Evolutionary conservation across 37 sponge, comb jelly and placozoan species (phyloP).

Genomic region (Bolinopsis microptera): DNA sequence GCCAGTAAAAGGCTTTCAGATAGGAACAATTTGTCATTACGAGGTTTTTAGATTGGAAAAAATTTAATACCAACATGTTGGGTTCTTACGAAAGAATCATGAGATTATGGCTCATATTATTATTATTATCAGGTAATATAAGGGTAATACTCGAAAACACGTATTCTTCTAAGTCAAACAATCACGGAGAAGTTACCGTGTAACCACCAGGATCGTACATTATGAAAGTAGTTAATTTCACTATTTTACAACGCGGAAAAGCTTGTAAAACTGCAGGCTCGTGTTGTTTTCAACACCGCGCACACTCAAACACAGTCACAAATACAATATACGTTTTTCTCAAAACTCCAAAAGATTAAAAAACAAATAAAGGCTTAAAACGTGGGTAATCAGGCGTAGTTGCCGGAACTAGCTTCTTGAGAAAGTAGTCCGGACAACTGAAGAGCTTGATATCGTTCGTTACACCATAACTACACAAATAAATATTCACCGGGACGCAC

Average conservation of each 20-base stretch:
- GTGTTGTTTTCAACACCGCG: neutral
- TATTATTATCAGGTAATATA: no score
- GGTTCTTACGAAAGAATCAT: neutral
- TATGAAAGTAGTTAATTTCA: neutral
- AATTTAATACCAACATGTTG: neutral
- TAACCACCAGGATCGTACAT: neutral
- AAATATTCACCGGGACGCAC: conserved; percentile 22
- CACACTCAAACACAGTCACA: conserved; percentile 55
- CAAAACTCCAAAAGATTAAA: conserved; percentile 65
- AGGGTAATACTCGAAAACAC: no score
- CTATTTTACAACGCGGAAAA: neutral
- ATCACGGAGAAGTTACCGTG: neutral
- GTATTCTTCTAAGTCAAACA: no score
- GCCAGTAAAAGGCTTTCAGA: no score
- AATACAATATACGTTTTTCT: conserved; percentile 63
- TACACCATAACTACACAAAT: conserved; percentile 59
- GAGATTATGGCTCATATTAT: neutral
- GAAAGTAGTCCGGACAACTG: neutral
- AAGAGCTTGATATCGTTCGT: neutral
- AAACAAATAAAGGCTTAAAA: conserved; percentile 64
- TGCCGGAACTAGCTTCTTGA: neutral
- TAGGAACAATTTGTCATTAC: neutral
- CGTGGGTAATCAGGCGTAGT: neutral
- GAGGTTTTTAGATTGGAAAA: neutral
- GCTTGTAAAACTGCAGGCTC: neutral